Evolutionary conservation across 2,797 vertebrate species (phyloP).

Genomic region (Gobio occitaniae): DNA sequence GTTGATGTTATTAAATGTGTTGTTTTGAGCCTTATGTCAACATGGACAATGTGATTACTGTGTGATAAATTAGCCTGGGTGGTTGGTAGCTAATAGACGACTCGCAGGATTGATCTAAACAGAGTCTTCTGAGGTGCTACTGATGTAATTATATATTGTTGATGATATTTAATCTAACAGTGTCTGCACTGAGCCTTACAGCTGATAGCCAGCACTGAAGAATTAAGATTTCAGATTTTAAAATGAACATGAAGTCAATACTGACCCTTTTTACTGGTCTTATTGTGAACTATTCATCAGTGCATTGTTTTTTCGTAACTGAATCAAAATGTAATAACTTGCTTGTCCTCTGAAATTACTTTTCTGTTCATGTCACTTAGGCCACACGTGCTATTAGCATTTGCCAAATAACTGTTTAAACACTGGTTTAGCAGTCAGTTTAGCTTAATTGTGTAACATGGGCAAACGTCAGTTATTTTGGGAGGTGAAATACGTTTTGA

Average conservation of each 20-base stretch:
- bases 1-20: conserved; percentile 78
- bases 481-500: no score
- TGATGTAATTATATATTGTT: conserved; percentile 69
- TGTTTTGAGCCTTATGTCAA: conserved; percentile 76
- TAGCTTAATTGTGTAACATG: not conserved
- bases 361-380: not conserved
- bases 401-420: not conserved
- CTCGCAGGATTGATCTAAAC: conserved; percentile 76
- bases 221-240: not conserved
- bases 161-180: not conserved
- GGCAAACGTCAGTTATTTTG: not conserved
- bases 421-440: not conserved
- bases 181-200: not conserved
- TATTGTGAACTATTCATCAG: not conserved
- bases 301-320: not conserved
- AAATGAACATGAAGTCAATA: not conserved
- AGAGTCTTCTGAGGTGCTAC: conserved; percentile 73
- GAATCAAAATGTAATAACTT: not conserved
- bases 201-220: not conserved
- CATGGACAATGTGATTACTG: conserved; percentile 76
- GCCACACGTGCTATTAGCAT: not conserved
- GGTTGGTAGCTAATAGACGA: conserved; percentile 76
- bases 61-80: conserved; percentile 81
- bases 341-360: not conserved
- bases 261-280: not conserved